Evolutionary conservation across 2,797 vertebrate genomes (phyloP).

Genomic region (Lindbergichthys nudifrons): DNA sequence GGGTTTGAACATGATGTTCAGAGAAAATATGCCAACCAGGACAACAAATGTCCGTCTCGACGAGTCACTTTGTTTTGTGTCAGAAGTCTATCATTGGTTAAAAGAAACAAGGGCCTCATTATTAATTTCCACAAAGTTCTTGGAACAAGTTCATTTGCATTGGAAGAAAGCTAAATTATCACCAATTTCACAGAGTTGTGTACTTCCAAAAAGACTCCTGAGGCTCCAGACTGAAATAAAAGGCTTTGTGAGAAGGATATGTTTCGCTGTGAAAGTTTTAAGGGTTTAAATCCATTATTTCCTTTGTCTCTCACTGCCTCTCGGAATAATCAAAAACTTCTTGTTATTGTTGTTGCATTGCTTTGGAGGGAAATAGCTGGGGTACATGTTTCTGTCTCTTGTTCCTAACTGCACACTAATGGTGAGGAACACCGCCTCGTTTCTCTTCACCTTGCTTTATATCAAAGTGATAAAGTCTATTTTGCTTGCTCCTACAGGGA

Average conservation of each 20-base stretch:
- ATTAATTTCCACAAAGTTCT: not conserved
- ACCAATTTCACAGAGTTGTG: conserved; percentile 6
- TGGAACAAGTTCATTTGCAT: conserved; percentile 1
- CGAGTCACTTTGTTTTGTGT: not conserved
- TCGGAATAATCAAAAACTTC: conserved; percentile 42
- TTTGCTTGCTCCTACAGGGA: conserved; percentile 29
- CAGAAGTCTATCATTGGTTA: not conserved
- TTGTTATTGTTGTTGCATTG: conserved; percentile 34
- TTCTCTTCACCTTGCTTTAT: conserved; percentile 21
- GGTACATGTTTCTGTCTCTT: conserved; percentile 10
- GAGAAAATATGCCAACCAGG: not conserved
- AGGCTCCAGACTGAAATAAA: conserved; percentile 21
- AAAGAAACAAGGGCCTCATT: not conserved
- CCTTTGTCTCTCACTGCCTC: conserved; percentile 26
- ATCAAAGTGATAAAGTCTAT: conserved; percentile 49
- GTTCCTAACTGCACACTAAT: conserved; percentile 24
- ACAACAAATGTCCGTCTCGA: not conserved
- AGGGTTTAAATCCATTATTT: conserved; percentile 43
- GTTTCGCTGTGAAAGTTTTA: conserved; percentile 39
- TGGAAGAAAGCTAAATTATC: not conserved
- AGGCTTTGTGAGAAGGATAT: conserved; percentile 3
- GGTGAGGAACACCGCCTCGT: conserved; percentile 2
- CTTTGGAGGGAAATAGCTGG: conserved; percentile 36
- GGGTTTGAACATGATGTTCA: not conserved
- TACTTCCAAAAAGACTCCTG: conserved; percentile 12